These are phyloP conservation scores for Ciona savignyi DNA, from an alignment of 23 tunicate genomes.

Conservation along the genomic window DNA sequence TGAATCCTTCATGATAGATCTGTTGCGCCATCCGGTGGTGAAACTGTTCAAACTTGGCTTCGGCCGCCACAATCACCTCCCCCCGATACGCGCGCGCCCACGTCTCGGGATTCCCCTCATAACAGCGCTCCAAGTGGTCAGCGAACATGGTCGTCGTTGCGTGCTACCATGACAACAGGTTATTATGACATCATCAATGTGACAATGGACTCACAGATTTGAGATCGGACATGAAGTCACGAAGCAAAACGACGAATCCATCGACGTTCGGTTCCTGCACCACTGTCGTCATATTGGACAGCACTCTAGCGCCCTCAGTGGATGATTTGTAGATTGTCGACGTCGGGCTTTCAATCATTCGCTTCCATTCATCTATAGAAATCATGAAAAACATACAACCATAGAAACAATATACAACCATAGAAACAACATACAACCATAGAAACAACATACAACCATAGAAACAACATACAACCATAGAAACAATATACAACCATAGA, in stretches of 20 bases:
- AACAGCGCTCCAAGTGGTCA: conserved; percentile 33
- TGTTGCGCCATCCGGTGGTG: conserved; percentile 34
- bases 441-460: neutral
- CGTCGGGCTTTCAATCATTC: conserved; percentile 3
- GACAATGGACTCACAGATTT: conserved; percentile 18
- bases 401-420: neutral
- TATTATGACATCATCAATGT: neutral
- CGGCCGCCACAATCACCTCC: conserved; percentile 37
- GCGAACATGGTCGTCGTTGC: conserved; percentile 9
- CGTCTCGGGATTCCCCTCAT: conserved; percentile 43
- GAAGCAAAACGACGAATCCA: conserved; percentile 26
- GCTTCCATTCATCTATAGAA: conserved; percentile 16
- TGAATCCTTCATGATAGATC: conserved; percentile 79
- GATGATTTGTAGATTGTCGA: conserved; percentile 3
- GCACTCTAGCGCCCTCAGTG: conserved; percentile 34
- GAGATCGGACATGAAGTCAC: conserved; percentile 48
- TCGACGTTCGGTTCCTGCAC: conserved; percentile 33
- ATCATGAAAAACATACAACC: neutral
- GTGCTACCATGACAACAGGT: neutral
- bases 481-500: neutral
- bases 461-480: neutral
- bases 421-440: neutral
- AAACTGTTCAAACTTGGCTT: conserved; percentile 34
- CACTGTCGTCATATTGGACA: conserved; percentile 52
- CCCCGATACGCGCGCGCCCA: conserved; percentile 86